These are phyloP conservation scores for Hozukius guyotensis DNA, from an alignment of 2,797 vertebrate species.

Conservation along the genomic window DNA sequence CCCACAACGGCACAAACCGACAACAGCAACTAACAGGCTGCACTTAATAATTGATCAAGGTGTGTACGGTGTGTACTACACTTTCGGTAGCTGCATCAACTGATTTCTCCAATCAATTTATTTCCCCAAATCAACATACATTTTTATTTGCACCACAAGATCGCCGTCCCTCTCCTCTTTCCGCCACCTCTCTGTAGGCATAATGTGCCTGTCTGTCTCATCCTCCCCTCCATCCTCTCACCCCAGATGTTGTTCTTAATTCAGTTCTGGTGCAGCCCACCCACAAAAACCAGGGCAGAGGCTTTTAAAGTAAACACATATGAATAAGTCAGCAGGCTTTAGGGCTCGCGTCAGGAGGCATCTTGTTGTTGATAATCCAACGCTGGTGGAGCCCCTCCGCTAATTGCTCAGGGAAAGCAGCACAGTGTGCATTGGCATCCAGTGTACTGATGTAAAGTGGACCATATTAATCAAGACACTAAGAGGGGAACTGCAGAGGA, in stretches of 20 bases:
- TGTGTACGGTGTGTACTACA: conserved; percentile 9
- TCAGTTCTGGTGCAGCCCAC: conserved; percentile 64
- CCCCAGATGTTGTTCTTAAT: conserved; percentile 69
- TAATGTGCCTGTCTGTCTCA: conserved; percentile 11
- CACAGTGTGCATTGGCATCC: conserved; percentile 78
- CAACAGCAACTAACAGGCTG: conserved; percentile 24
- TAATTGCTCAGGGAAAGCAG: conserved; percentile 84
- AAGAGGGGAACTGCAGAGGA: conserved; percentile 55
- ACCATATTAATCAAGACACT: conserved; percentile 83
- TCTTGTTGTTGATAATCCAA: conserved; percentile 84
- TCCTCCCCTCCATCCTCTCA: not conserved
- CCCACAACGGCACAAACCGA: conserved; percentile 24
- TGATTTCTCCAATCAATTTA: not conserved
- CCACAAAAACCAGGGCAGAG: conserved; percentile 68
- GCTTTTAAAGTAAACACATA: conserved; percentile 80
- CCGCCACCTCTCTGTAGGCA: conserved; percentile 26
- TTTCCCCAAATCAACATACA: not conserved
- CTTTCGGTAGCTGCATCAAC: not conserved
- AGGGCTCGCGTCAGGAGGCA: conserved; percentile 79
- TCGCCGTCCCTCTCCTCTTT: not conserved
- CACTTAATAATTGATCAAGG: conserved; percentile 35
- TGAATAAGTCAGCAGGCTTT: conserved; percentile 84
- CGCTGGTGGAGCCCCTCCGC: conserved; percentile 70
- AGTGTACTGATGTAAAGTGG: conserved; percentile 80
- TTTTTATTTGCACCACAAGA: not conserved